These are phyloP conservation scores for Tenthredo distinguenda DNA, from an alignment of 2,888 invertebrate genomes.

Conservation along the genomic window DNA sequence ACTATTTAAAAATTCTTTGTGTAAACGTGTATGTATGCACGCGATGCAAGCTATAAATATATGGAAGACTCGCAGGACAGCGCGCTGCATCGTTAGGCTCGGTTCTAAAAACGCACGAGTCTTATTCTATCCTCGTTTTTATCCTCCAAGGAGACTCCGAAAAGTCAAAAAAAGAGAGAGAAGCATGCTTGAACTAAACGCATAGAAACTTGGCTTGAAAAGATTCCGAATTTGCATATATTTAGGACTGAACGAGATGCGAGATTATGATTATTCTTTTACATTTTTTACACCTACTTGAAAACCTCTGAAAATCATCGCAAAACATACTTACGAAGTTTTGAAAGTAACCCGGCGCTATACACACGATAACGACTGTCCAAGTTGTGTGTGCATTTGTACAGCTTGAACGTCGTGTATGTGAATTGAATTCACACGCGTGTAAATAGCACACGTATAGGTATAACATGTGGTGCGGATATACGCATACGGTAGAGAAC, in stretches of 20 bases:
- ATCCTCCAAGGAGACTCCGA: not conserved
- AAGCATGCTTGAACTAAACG: not conserved
- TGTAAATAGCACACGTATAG: not conserved
- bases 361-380: not conserved
- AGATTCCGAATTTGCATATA: not conserved
- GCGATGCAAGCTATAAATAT: slow-evolving; percentile 25
- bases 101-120: not conserved
- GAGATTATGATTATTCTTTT: not conserved
- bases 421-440: slow-evolving; percentile 11
- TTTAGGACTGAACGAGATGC: not conserved
- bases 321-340: not conserved
- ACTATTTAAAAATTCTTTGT: not conserved
- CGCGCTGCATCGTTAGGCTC: not conserved
- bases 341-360: not conserved
- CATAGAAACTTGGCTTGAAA: not conserved
- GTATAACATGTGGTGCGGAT: not conserved
- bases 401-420: not conserved
- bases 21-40: not conserved
- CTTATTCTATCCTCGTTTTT: not conserved
- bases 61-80: not conserved
- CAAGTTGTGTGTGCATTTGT: not conserved
- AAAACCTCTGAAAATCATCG: slow-evolving; percentile 1
- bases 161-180: not conserved
- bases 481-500: not conserved
- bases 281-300: not conserved